A percentile compares a stretch with the other conserved stretches of the same genome.
phyloP scores from a whole-genome alignment of 92 coral and sea anemone species.

The Bergia puertoricense region DNA sequence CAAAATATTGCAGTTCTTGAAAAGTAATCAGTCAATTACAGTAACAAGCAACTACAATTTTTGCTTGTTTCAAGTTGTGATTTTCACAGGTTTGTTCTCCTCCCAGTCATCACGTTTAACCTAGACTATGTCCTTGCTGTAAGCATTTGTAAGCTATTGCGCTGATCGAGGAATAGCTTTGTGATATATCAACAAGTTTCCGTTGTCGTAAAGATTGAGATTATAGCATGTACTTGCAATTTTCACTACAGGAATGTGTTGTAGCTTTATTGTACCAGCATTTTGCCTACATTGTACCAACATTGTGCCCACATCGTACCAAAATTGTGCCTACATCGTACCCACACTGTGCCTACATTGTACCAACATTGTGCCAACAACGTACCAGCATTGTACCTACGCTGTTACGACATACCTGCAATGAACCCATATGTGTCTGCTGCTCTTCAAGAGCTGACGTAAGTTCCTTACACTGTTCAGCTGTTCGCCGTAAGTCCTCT shows the following conservation, averaged over 20 bases:
- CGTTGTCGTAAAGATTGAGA: no score
- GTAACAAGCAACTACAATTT: no score
- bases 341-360: neutral
- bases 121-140: neutral
- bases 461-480: constrained; percentile 90
- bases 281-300: neutral
- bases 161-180: neutral
- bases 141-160: no score
- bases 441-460: constrained; percentile 94
- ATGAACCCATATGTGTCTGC: constrained; percentile 77
- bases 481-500: constrained; percentile 87
- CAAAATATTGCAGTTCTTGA: no score
- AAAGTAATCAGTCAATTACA: no score
- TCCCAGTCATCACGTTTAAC: no score
- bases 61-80: neutral
- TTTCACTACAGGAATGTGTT: no score
- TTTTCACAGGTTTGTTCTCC: neutral
- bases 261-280: neutral
- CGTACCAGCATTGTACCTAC: no score
- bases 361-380: neutral
- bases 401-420: constrained; percentile 68
- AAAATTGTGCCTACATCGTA: neutral
- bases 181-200: neutral
- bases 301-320: no score
- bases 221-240: no score